Percentiles rank a stretch among this genome's conserved stretches.
phyloP scores from a whole-genome alignment of 2,888 invertebrate genomes.

The Yponomeuta malinellus region DNA sequence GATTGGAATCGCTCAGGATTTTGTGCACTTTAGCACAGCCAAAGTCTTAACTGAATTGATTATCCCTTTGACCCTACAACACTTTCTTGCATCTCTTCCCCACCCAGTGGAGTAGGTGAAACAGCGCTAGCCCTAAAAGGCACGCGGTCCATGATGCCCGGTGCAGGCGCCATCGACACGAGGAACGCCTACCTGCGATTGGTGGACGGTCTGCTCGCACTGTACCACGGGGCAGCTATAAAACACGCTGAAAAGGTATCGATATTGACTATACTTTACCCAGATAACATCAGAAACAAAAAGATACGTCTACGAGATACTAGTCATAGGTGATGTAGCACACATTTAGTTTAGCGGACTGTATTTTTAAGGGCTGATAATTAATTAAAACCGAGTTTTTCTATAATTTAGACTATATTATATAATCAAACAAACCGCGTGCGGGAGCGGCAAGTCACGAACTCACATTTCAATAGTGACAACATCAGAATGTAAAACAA shows the following conservation, averaged over 20 bases:
- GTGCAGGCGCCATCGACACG: constrained; percentile 62
- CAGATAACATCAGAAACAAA: neutral
- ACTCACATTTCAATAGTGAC: no score
- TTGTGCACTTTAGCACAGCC: neutral
- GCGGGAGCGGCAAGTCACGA: no score
- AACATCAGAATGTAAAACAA: no score
- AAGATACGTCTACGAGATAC: no score
- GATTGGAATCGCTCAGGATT: no score
- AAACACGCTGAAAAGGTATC: constrained; percentile 76
- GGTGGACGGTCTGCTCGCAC: constrained; percentile 79
- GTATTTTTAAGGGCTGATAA: no score
- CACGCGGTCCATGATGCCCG: constrained; percentile 63
- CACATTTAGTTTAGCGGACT: no score
- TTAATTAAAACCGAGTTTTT: no score
- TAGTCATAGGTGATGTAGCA: no score
- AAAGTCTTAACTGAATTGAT: neutral
- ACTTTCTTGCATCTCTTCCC: neutral
- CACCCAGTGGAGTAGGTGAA: constrained; percentile 48
- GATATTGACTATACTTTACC: neutral
- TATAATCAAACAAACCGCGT: no score
- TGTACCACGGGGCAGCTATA: constrained; percentile 81
- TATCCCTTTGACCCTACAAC: neutral
- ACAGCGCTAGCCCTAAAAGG: constrained; percentile 59
- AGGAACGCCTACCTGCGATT: constrained; percentile 74
- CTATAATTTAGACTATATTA: no score